These are phyloP conservation scores for Horisme vitalbata DNA, from an alignment of 2,888 invertebrate species.

Conservation along the genomic window DNA sequence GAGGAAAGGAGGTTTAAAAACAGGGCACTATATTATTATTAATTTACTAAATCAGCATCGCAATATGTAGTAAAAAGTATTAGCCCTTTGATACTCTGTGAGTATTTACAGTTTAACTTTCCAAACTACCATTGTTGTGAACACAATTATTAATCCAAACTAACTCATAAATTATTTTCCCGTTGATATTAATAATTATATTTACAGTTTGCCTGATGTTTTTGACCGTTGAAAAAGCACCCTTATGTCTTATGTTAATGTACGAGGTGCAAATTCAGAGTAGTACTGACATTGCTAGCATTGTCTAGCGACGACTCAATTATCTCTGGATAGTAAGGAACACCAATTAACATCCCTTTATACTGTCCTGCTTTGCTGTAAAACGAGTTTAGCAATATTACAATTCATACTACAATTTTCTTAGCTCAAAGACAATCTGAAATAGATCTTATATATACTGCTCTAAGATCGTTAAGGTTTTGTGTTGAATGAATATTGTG, in stretches of 20 bases:
- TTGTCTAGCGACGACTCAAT: constrained; percentile 73
- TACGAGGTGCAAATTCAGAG: constrained; percentile 17
- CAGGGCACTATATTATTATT: too few relatives aligned
- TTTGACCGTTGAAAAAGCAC: too few relatives aligned
- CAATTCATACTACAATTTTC: constrained; percentile 12
- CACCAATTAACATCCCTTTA: constrained; percentile 72
- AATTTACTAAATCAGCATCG: too few relatives aligned
- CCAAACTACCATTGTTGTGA: too few relatives aligned
- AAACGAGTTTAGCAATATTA: constrained; percentile 41
- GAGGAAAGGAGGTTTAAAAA: too few relatives aligned
- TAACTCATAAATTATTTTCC: too few relatives aligned
- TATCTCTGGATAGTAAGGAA: constrained; percentile 62
- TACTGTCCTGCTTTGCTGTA: constrained; percentile 52
- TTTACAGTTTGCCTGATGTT: too few relatives aligned
- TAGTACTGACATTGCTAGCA: constrained; percentile 43
- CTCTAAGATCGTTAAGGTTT: constrained; percentile 6
- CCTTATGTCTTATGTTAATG: constrained; percentile 25
- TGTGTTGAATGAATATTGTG: constrained; percentile 22
- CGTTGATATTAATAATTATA: too few relatives aligned
- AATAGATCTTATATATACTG: constrained; percentile 13
- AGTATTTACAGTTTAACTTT: too few relatives aligned
- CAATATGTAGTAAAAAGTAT: too few relatives aligned
- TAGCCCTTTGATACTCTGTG: too few relatives aligned
- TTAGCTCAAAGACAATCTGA: constrained; percentile 3
- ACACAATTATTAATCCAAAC: too few relatives aligned